Evolutionary conservation across 1,140 invertebrate species (phyloP), one percentile per base, ranked within the genome.

Genomic region (Heliothis virescens): DNA sequence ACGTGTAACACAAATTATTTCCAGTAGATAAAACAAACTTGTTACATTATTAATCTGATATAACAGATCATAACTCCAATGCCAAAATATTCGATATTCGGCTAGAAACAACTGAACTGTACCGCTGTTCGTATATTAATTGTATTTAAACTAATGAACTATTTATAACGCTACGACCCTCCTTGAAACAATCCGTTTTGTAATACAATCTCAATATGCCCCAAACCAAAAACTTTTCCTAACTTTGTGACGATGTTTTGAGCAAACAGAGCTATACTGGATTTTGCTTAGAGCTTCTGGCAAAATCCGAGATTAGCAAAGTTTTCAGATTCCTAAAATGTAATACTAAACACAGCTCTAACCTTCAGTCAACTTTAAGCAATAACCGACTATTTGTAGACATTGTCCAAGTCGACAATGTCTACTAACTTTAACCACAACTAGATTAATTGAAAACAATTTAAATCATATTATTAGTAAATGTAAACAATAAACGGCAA

Each of bases 121-220:
- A 50, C 52, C 21, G 18, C 26, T 41, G 55, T 73, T 48, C 41
- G n/a, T 15, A 47, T 59, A 47, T 41, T 57, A 59, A 73, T 55
- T 65, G 62, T 18, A 41, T 65, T 65, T 48, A 59, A 73, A 73
- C 29, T 73, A 73, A 69, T 47, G 34, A 59, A 73, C 71, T 73
- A 59, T 73, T 73, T 73, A 73, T 41, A 47, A 16, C 26, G 26
- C 60, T 71, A 72, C 65, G 26, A 72, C 71, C 52, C 71, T 73
- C 41, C 26, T 55, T 57, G 26, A 55, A 69, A 47, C 53, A 73
- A 47, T 73, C 71, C 34, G 71, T 57, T 73, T n/a, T 73, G 52
- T 41, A 73, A 73, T 73, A 57, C 53, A 55, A 69, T 69, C 50
- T 69, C 50, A 50, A 69, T 65, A 65, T 48, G 62, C 34, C 34